Base-by-base conservation (phyloP, 1,140 invertebrate species). In the Berghia stephanieae region DNA sequence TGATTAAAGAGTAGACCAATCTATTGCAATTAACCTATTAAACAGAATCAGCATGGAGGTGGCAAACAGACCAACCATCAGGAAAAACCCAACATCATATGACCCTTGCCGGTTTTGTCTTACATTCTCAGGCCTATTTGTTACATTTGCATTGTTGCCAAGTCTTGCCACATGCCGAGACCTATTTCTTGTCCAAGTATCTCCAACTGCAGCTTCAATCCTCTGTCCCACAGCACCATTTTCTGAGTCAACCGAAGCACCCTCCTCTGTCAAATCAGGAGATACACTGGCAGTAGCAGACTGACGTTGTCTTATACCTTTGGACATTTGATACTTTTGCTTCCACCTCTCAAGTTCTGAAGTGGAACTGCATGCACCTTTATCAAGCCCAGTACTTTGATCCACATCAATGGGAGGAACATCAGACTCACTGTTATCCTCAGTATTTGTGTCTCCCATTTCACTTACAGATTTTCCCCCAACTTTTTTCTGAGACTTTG, bases 251-350 rank as follows among this genome's bases (percentile, higher is more conserved):
- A 3, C 38, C 74, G 2, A 63, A 38, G 34, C 38, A 34, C 16
- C 10, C 10, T 63, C 63, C 18, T 66, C 74, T n/a, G n/a, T n/a
- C 1, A 38, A 43, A 21, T 76, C 74, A n/a, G 60, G 2, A 1
- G 43, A 18, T 38, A 68, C 43, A n/a, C 8, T 24, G 34, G 49
- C 74, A 1, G 43, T 5, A 18, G 74, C 74, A n/a, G 74, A 76
- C 63, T 76, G 74, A 24, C 74, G 31, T n/a, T 76, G 63, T 6
- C 74, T n/a, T 27, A 76, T 40, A 49, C 74, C 63, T 60, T 76
- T 76, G 5, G 31, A 27, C 21, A 16, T 38, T 3, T 38, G n/a
- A n/a, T n/a, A n/a, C n/a, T n/a, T 46, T n/a, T 55, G 16, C 2
- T 34, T 10, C 42, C 34, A 4, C 21, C 24, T 67, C 42, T 46